Evolutionary conservation across 1,140 invertebrate genomes (phyloP), one percentile per base, ranked within the genome.

Genomic region (Uloborus diversus): DNA sequence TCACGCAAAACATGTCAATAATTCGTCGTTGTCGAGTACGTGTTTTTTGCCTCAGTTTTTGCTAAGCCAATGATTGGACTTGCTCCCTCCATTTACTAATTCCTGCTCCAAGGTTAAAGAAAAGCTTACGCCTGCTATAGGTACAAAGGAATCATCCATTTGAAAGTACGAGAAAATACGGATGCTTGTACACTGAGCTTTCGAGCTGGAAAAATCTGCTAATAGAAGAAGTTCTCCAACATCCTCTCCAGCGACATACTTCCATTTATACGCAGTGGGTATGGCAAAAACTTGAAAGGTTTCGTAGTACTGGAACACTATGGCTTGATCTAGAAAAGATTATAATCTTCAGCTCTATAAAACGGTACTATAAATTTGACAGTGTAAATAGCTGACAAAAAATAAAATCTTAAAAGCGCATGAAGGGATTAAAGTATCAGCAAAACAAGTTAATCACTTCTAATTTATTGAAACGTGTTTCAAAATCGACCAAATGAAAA

Each of bases 261-360:
- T 20, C 68, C 66, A 80, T 1, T 14, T 56, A 42, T 80, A 65
- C 13, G 57, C 66, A 17, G 25, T 53, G 3, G 59, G 59, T n/a
- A 71, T 80, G 4, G 35, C 30, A 28, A 80, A 71, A 20, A 35
- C 30, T 28, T 80, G 66, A 56, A 80, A 64, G 27, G 65, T 27
- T 35, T 80, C 78, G 30, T 80, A 80, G 25, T 80, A 80, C 14
- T 70, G 66, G 32, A 80, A 71, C 7, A 70, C 17, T 9, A 80
- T 35, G 14, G 78, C 78, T 65, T 80, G 78, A 4, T 56, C 78
- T 80, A 33, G 11, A 70, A 59, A 23, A 0, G n/a, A 2, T n/a
- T n/a, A n/a, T n/a, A n/a, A n/a, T n/a, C n/a, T n/a, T n/a, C n/a
- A n/a, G n/a, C n/a, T n/a, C n/a, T n/a, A n/a, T n/a, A n/a, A n/a